A percentile compares a stretch with the other conserved stretches of the same genome.
Conservation (phyloP, 2,797 vertebrate genomes). For the Tapera naevia region DNA sequence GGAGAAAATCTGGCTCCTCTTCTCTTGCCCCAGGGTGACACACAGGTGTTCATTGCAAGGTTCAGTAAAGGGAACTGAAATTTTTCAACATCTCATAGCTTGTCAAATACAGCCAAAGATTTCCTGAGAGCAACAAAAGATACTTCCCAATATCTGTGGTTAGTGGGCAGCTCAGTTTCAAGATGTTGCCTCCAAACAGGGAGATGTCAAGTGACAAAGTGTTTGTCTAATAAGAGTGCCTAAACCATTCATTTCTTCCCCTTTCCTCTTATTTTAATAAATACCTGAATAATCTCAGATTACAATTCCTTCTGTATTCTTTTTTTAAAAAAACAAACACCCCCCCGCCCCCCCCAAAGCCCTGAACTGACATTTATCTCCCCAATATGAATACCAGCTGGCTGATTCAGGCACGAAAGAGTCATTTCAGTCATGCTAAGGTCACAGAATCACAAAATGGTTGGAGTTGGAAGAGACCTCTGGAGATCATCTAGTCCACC, state of each 20-base stretch:
- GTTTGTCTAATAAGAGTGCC: background rate
- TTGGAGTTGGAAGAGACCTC: no score
- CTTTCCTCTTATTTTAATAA: background rate
- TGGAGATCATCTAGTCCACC: no score
- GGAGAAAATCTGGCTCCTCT: background rate
- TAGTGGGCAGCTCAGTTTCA: background rate
- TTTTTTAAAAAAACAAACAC: background rate
- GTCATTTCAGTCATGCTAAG: background rate
- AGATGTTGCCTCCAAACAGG: background rate
- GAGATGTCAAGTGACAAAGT: background rate
- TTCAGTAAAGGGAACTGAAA: background rate
- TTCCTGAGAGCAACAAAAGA: background rate
- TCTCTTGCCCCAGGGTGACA: background rate
- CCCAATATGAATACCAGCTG: background rate
- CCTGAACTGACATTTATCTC: background rate
- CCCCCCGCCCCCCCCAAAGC: no score
- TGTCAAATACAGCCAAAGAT: background rate
- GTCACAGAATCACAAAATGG: no score
- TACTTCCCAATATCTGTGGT: background rate
- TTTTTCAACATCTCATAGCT: background rate
- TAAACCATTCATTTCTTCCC: background rate
- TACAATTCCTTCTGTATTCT: background rate
- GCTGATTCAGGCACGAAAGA: background rate
- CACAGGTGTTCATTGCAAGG: background rate
- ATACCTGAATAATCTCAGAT: background rate